Evolutionary conservation across 2,888 invertebrate genomes (phyloP).

Genomic region (Drosophila borealis): DNA sequence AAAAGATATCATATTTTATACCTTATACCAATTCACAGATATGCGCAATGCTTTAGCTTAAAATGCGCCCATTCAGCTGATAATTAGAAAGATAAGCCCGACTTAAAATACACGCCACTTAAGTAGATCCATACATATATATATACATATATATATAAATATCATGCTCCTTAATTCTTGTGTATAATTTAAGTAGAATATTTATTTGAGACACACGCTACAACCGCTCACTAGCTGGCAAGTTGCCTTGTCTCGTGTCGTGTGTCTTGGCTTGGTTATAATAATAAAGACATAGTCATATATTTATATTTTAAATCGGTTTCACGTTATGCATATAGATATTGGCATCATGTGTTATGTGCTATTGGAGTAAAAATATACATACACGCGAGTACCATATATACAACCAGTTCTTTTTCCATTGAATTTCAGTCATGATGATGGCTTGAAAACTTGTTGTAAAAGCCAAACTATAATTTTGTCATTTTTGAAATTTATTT

Average conservation of each 20-base stretch:
- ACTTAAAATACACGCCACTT: constrained; percentile 36
- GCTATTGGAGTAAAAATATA: constrained; percentile 30
- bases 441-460: constrained; percentile 59
- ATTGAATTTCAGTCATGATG: constrained; percentile 57
- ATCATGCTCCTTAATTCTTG: constrained; percentile 4
- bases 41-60: constrained; percentile 39
- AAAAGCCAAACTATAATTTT: constrained; percentile 74
- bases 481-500: constrained; percentile 79
- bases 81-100: constrained; percentile 72
- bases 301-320: constrained; percentile 70
- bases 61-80: constrained; percentile 70
- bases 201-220: constrained; percentile 41
- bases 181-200: constrained; percentile 21
- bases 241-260: constrained; percentile 20
- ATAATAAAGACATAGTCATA: constrained; percentile 78
- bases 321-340: constrained; percentile 66
- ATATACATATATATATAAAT: constrained; percentile 6
- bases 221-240: constrained; percentile 3
- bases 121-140: constrained; percentile 17
- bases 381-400: constrained; percentile 29
- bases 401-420: constrained; percentile 67
- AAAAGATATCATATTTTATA: constrained; percentile 74
- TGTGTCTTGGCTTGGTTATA: constrained; percentile 45
- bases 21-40: constrained; percentile 37
- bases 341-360: constrained; percentile 20